Evolutionary conservation across 2,888 invertebrate species (phyloP).

Genomic region (Hydrotaea cyrtoneurina): DNA sequence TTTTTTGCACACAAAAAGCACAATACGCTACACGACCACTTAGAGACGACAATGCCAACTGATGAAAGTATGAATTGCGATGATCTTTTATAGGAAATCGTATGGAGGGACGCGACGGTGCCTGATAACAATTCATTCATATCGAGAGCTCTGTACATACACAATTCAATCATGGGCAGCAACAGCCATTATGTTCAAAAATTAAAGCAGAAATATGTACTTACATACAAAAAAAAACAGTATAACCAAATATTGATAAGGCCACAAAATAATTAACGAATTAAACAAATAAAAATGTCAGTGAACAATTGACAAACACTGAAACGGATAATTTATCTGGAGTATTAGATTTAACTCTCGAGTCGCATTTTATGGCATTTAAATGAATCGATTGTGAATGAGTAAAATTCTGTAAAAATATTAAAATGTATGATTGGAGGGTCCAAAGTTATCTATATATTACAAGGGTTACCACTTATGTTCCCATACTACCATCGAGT

Average conservation of each 20-base stretch:
- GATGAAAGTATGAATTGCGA: conserved; percentile 40
- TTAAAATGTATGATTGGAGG: no score
- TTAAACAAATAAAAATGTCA: background rate
- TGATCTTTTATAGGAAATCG: conserved; percentile 60
- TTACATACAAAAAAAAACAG: background rate
- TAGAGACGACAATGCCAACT: conserved; percentile 56
- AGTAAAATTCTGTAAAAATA: no score
- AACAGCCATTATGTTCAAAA: background rate
- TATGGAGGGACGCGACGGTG: background rate
- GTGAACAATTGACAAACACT: no score
- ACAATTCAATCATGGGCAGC: conserved; percentile 43
- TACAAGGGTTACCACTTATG: no score
- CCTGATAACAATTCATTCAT: conserved; percentile 56
- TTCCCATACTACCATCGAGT: no score
- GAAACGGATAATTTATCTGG: no score
- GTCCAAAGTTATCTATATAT: no score
- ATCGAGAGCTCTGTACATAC: conserved; percentile 30
- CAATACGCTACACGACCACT: conserved; percentile 39
- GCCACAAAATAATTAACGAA: conserved; percentile 5
- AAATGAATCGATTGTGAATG: no score
- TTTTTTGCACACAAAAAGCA: background rate
- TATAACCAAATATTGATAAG: conserved; percentile 18
- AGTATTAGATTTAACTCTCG: no score
- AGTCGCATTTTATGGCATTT: no score
- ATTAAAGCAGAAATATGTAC: conserved; percentile 6